Percentiles rank a stretch among this genome's conserved stretches.
These are phyloP conservation scores for Dysidea cf. avara DNA, from an alignment of 37 sponge, comb jelly and placozoan species.

Conservation along the genomic window DNA sequence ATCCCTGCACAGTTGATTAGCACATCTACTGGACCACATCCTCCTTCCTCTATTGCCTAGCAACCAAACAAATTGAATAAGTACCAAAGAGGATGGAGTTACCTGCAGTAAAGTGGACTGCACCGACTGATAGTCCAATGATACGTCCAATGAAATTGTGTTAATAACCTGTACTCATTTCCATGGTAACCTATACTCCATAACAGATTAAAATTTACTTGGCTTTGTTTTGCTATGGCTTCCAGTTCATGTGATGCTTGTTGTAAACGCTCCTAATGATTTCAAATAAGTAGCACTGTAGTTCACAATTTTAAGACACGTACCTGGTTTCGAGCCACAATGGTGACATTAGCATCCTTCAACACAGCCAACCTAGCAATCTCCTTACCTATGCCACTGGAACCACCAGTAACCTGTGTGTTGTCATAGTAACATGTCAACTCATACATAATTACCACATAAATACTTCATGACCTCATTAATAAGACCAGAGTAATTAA, in stretches of 20 bases:
- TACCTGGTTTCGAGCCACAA: constrained; percentile 78
- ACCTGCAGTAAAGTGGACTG: constrained; percentile 15
- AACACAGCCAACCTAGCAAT: constrained; percentile 59
- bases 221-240: neutral
- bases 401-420: constrained; percentile 92
- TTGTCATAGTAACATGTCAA: too few relatives aligned
- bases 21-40: constrained; percentile 73
- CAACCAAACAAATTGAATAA: constrained; percentile 4
- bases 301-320: neutral
- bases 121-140: neutral
- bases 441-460: too few relatives aligned
- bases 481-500: too few relatives aligned
- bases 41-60: neutral
- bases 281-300: neutral
- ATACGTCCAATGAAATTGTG: neutral
- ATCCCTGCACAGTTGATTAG: constrained; percentile 94
- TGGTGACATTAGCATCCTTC: constrained; percentile 72
- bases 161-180: too few relatives aligned
- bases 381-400: constrained; percentile 85
- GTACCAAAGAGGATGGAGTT: neutral
- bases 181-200: constrained; percentile 25
- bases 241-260: constrained; percentile 31
- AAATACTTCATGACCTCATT: too few relatives aligned
- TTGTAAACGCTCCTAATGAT: constrained; percentile 13
- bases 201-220: constrained; percentile 5